Conservation (phyloP, 2,797 vertebrate species). For the Galaxias olidus region DNA sequence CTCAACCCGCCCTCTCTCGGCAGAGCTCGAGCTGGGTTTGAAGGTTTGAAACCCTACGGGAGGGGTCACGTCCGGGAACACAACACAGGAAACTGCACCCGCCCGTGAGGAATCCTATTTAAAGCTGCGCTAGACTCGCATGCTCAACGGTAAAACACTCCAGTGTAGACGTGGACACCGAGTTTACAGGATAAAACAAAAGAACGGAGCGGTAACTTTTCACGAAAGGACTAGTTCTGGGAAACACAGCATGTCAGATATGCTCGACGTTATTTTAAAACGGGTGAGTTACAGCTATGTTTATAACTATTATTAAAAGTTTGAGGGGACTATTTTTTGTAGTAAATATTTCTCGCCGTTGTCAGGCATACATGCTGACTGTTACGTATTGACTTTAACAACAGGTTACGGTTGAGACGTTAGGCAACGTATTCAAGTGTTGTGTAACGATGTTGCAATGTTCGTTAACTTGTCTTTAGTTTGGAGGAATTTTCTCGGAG, state of each 20-base stretch:
- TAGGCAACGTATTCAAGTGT: not conserved
- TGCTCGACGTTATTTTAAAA: constrained; percentile 66
- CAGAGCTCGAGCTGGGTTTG: constrained; percentile 55
- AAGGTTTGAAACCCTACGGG: constrained; percentile 54
- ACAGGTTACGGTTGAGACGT: not conserved
- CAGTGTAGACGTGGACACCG: not conserved
- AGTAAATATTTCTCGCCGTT: not conserved
- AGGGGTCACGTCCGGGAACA: constrained; percentile 63
- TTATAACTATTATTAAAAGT: too few relatives aligned
- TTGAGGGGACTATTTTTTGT: too few relatives aligned
- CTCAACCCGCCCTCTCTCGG: constrained; percentile 43
- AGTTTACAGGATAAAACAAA: constrained; percentile 7
- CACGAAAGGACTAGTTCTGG: constrained; percentile 31
- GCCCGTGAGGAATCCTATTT: constrained; percentile 13
- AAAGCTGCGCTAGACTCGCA: too few relatives aligned
- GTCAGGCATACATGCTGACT: not conserved
- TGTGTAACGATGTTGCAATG: not conserved
- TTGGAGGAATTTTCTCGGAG: not conserved
- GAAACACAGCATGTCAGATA: constrained; percentile 76
- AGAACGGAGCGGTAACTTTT: constrained; percentile 5
- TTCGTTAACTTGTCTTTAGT: not conserved
- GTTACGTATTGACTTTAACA: not conserved
- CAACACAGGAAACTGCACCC: constrained; percentile 55
- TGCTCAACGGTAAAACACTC: too few relatives aligned
- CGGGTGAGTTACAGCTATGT: constrained; percentile 62